Base-by-base conservation (phyloP, 1,140 invertebrate genomes). In the Aphelinus certus region DNA sequence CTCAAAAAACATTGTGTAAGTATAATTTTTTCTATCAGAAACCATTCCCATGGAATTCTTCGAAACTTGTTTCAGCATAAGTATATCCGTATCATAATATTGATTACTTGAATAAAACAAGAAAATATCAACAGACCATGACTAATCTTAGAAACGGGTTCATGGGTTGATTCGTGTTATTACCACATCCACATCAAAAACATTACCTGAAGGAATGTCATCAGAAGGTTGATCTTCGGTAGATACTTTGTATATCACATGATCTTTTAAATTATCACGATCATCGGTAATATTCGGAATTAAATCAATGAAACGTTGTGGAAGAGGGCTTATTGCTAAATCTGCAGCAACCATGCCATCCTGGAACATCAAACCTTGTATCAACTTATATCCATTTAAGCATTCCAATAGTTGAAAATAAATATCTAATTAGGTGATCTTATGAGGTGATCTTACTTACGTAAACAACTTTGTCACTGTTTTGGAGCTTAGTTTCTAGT, bases 301-400 rank as follows among this genome's bases (percentile, higher is more conserved):
- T 10, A 68, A 5, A 58, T 65, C 10, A 5, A 70, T 64, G n/a
- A 75, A 42, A 9, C 73, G 73, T 7, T 58, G 60, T 0, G 73
- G 73, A 3, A 75, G 48, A 3, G 73, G 67, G 65, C 73, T 75
- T 26, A 75, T 75, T 7, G 67, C 73, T 51, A 75, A 49, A 58
- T 75, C 73, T 49, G 51, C n/a, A 0, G 45, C n/a, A 58, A 75
- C 70, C 45, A 70, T 58, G 45, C 73, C 73, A 53, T 75, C 53
- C 73, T 75, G 58, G 55, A 67, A 65, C 42, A 7, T 26, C 26
- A 26, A 61, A 61, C 26, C 6, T 55, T 55, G 53, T 1, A 55
- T 10, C 53, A 5, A 55, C 10, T 7, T 7, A 55, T 7, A 7
- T 7, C 5, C 53, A 55, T 55, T 55, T 7, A 5, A 7, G 53